Evolutionary conservation across 2,888 invertebrate genomes (phyloP).

Genomic region (Homarus gammarus): DNA sequence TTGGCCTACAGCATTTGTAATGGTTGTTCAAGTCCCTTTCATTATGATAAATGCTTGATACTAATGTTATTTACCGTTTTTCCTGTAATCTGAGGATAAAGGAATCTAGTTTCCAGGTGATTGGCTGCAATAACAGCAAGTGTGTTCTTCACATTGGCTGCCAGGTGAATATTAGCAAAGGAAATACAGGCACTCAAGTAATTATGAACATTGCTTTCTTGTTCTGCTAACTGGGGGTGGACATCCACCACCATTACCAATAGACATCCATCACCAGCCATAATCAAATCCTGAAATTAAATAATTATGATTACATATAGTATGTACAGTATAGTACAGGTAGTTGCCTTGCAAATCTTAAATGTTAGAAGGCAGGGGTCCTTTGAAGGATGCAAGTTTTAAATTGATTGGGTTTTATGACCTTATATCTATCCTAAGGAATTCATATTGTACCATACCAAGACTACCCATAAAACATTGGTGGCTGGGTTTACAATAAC

Average conservation of each 20-base stretch:
- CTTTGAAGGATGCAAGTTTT: no score
- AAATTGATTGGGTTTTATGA: no score
- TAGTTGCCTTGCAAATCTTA: no score
- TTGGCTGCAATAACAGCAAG: constrained; percentile 74
- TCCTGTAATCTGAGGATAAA: constrained; percentile 61
- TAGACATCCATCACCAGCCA: constrained; percentile 56
- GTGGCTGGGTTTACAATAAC: no score
- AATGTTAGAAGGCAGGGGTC: no score
- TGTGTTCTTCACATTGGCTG: constrained; percentile 65
- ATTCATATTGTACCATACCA: no score
- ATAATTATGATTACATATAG: background rate
- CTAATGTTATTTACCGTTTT: constrained; percentile 21
- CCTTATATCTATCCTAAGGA: no score
- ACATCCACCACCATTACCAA: constrained; percentile 74
- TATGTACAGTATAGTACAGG: background rate
- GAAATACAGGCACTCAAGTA: constrained; percentile 66
- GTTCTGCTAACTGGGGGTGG: constrained; percentile 67
- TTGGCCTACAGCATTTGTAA: no score
- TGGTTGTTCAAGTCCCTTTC: no score
- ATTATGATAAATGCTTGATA: no score
- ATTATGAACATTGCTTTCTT: constrained; percentile 43
- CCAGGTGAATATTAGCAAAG: constrained; percentile 75
- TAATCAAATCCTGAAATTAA: constrained; percentile 21
- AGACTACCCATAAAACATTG: no score
- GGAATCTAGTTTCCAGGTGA: constrained; percentile 68